Evolutionary conservation across 2,797 vertebrate species (phyloP).

Genomic region (Odontamblyopus lacepedii): DNA sequence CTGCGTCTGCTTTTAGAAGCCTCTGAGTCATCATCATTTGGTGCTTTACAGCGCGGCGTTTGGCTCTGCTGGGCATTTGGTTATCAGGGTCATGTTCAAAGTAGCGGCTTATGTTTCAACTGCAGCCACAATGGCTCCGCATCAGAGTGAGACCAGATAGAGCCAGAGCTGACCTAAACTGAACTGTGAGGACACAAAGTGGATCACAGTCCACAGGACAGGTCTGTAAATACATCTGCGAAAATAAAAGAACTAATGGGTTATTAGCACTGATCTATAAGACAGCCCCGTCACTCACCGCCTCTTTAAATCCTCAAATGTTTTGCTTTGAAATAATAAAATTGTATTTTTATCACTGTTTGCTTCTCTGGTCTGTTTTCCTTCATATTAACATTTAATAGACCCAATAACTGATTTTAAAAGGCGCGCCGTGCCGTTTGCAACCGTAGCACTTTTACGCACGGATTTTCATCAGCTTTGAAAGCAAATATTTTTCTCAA

Average conservation of each 20-base stretch:
- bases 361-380: slow-evolving; percentile 23
- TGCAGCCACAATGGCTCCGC: slow-evolving; percentile 23
- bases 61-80: slow-evolving; percentile 66
- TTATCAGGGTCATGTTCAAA: slow-evolving; percentile 81
- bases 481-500: slow-evolving; percentile 27
- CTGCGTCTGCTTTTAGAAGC: slow-evolving; percentile 59
- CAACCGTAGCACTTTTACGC: slow-evolving; percentile 47
- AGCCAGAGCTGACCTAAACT: slow-evolving; percentile 3
- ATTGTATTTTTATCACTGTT: neutral
- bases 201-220: neutral
- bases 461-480: slow-evolving; percentile 28
- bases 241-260: neutral
- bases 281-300: slow-evolving; percentile 1
- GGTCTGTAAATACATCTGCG: neutral
- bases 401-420: slow-evolving; percentile 16
- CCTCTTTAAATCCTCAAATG: slow-evolving; percentile 12
- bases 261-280: neutral
- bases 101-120: slow-evolving; percentile 66
- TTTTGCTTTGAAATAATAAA: slow-evolving; percentile 19
- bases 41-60: slow-evolving; percentile 64
- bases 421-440: slow-evolving; percentile 15
- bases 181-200: slow-evolving; percentile 1
- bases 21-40: slow-evolving; percentile 65
- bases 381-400: slow-evolving; percentile 32
- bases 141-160: slow-evolving; percentile 12